Evolutionary conservation across 2,888 invertebrate species (phyloP), one percentile per base, ranked within the genome.

Genomic region (Drosophila algonquin): DNA sequence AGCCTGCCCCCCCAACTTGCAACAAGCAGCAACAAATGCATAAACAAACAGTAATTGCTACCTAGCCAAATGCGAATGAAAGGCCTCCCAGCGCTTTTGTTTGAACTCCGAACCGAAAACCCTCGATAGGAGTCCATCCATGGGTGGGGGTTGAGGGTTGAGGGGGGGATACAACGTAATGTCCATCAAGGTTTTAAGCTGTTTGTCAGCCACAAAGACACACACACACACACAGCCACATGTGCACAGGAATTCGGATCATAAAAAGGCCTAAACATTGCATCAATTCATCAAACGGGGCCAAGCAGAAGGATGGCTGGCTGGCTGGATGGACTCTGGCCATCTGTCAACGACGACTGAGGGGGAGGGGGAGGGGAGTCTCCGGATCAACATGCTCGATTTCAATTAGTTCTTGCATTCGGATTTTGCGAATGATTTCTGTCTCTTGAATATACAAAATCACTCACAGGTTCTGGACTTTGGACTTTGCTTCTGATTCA

Each of bases 21-120:
- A 14, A 40, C 63, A 73, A 62, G 44, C 74, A 75, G 73, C 75
- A 77, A 67, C 79, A 87, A 80, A 77, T 75, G 86, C 83, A 81
- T 86, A 78, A 81, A 75, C 80, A 85, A 84, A 77, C 82, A 83
- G 80, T 79, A 85, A 87, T 84, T 84, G 83, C 83, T 86, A 86
- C 83, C 87, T 84, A 79, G 63, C 76, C 81, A 58, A 58, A 75
- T 79, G 79, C 76, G 80, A 80, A 68, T 81, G 56, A 68, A 73
- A 73, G 80, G 73, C 74, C 77, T 71, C 75, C 75, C 76, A 86
- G 70, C 65, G 57, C 47, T 56, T 68, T 63, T 76, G 83, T 83
- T 81, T 75, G 73, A 45, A 54, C 73, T 76, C 51, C 32, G n/a
- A 30, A 7, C 8, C 71, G 21, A 52, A 58, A 46, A 46, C 32